Evolutionary conservation across 2,888 invertebrate species (phyloP).

Genomic region (Mimas tiliae): DNA sequence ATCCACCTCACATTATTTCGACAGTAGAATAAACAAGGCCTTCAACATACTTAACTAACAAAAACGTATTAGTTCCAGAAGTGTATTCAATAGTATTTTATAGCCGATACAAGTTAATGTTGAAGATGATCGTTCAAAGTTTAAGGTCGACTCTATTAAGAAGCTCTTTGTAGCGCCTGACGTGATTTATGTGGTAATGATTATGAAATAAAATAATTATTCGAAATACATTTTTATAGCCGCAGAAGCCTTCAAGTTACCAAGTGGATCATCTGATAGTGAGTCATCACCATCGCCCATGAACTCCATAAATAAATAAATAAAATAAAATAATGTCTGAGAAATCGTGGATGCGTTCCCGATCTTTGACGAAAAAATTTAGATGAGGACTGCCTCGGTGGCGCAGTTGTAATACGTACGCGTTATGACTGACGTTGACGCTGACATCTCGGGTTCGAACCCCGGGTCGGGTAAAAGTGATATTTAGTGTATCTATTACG

Average conservation of each 20-base stretch:
- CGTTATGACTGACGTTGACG: neutral
- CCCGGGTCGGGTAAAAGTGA: too few species aligned
- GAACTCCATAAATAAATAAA: neutral
- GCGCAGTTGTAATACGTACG: too few species aligned
- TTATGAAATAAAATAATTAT: neutral
- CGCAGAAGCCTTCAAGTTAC: neutral
- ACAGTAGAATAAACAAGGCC: neutral
- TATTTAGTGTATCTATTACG: too few species aligned
- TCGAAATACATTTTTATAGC: neutral
- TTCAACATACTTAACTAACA: neutral
- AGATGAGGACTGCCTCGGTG: too few species aligned
- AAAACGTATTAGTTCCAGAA: neutral
- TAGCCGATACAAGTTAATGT: neutral
- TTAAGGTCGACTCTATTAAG: constrained; percentile 1
- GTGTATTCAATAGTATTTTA: neutral
- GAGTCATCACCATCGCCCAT: neutral
- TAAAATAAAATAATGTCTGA: neutral
- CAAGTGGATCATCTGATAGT: neutral
- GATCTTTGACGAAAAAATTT: neutral
- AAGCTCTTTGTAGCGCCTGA: neutral
- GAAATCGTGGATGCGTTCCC: neutral
- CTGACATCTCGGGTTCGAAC: neutral
- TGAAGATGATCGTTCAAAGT: constrained; percentile 1
- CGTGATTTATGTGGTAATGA: neutral
- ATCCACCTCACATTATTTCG: neutral